Conservation (phyloP, 2,888 invertebrate species). For the Galeopsomyia nigrocyanea region DNA sequence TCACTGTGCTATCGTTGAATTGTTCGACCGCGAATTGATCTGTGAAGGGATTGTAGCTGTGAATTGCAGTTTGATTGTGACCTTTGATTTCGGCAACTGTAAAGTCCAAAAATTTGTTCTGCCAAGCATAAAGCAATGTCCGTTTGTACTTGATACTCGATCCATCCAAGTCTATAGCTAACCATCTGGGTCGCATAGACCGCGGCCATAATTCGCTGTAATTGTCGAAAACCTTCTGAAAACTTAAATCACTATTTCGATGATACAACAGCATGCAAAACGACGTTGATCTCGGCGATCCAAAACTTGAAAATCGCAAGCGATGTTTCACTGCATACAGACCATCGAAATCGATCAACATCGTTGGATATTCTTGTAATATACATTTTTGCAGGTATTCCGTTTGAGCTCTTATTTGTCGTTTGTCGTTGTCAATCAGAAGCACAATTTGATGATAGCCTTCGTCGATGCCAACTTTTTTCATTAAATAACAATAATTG, state of each 20-base stretch:
- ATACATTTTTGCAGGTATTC: conserved; percentile 9
- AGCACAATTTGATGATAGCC: conserved; percentile 14
- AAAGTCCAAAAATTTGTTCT: conserved; percentile 24
- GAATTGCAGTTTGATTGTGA: conserved; percentile 34
- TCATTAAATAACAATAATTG: no score
- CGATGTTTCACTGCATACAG: neutral
- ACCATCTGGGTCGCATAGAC: conserved; percentile 27
- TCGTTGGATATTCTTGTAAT: conserved; percentile 7
- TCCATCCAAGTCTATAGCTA: neutral
- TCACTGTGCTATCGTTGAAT: conserved; percentile 14
- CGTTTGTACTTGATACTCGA: neutral
- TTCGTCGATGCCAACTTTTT: no score
- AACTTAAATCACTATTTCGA: neutral
- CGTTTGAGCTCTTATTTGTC: neutral
- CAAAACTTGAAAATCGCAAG: neutral
- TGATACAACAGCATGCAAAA: conserved; percentile 4
- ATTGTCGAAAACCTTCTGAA: neutral
- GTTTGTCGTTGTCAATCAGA: neutral
- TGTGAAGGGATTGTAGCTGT: conserved; percentile 48
- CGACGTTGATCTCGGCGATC: conserved; percentile 5
- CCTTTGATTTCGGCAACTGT: conserved; percentile 28
- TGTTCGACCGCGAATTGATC: conserved; percentile 16
- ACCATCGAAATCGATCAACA: neutral
- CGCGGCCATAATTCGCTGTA: neutral
- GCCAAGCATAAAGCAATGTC: conserved; percentile 13